phyloP scores from a whole-genome alignment of 2,797 vertebrate species.

The Decapterus maruadsi region DNA sequence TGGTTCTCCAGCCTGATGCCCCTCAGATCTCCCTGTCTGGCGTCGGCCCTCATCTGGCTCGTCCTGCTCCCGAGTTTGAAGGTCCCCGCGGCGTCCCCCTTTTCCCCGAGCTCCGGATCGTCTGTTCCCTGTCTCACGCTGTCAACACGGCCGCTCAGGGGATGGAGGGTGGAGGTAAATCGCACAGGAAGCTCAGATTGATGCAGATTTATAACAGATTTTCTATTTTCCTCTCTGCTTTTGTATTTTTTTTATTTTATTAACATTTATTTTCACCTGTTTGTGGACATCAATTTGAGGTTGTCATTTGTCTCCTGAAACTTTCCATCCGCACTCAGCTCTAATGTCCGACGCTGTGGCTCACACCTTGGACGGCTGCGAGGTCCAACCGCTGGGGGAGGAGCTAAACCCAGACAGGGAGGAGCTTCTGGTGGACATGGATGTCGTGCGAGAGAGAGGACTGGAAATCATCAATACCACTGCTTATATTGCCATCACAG shows the following conservation, averaged over 20 bases:
- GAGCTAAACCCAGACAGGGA: slow-evolving; percentile 94
- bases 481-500: slow-evolving; percentile 94
- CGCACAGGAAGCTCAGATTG: background rate
- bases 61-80: slow-evolving; percentile 93
- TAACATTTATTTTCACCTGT: too few relatives aligned
- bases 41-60: slow-evolving; percentile 92
- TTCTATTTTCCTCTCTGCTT: background rate
- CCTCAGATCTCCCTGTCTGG: slow-evolving; percentile 97
- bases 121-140: slow-evolving; percentile 94
- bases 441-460: slow-evolving; percentile 91
- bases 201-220: background rate
- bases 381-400: slow-evolving; percentile 95
- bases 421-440: slow-evolving; percentile 92
- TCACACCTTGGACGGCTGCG: slow-evolving; percentile 97
- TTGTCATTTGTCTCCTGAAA: slow-evolving; percentile 15
- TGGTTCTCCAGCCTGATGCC: slow-evolving; percentile 96
- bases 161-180: slow-evolving; percentile 92
- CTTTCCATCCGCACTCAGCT: slow-evolving; percentile 65
- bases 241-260: too few relatives aligned
- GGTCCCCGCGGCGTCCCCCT: slow-evolving; percentile 89
- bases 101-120: slow-evolving; percentile 94
- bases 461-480: slow-evolving; percentile 97
- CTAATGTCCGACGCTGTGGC: slow-evolving; percentile 98
- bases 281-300: background rate
- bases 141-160: slow-evolving; percentile 90